A percentile compares a stretch with the other conserved stretches of the same genome.
phyloP scores from a whole-genome alignment of 2,797 vertebrate genomes.

The Lepilemur ruficaudatus region DNA sequence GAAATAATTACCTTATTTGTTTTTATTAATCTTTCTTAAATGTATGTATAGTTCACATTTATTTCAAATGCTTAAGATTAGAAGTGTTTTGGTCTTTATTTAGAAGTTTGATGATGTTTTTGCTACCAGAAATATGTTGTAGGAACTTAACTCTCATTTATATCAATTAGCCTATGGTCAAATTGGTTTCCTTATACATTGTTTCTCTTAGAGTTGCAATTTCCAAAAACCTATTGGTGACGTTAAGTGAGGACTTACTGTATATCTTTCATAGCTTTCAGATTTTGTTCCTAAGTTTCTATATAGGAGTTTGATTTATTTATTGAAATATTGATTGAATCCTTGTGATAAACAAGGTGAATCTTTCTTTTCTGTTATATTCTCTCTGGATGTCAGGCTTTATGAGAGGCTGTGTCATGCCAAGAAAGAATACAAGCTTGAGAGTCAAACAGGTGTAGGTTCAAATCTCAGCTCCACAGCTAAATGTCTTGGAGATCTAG shows the following conservation, averaged over 20 bases:
- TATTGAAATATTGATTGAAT: constrained; percentile 53
- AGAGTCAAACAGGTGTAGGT: not conserved
- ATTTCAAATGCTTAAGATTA: not conserved
- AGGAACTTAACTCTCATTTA: not conserved
- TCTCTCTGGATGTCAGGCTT: not conserved
- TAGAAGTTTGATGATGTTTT: not conserved
- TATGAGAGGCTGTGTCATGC: not conserved
- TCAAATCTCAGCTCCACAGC: not conserved
- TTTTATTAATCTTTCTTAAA: not conserved
- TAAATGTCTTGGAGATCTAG: not conserved
- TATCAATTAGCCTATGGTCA: not conserved
- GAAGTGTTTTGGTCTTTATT: not conserved
- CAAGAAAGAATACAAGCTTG: not conserved
- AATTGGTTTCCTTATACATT: not conserved
- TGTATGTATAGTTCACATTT: not conserved
- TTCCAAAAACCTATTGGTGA: not conserved
- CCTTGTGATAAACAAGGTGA: not conserved
- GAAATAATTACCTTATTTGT: not conserved
- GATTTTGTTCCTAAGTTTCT: constrained; percentile 47
- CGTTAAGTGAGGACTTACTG: not conserved
- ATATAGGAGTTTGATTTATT: constrained; percentile 53
- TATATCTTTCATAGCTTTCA: constrained; percentile 44
- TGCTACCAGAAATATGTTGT: not conserved
- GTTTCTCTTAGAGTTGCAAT: not conserved
- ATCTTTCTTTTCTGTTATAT: constrained; percentile 27